Percentiles rank a stretch among this genome's conserved stretches.
These are phyloP conservation scores for Parazoanthus atlanticus DNA, from an alignment of 92 coral and sea anemone species.

Conservation along the genomic window DNA sequence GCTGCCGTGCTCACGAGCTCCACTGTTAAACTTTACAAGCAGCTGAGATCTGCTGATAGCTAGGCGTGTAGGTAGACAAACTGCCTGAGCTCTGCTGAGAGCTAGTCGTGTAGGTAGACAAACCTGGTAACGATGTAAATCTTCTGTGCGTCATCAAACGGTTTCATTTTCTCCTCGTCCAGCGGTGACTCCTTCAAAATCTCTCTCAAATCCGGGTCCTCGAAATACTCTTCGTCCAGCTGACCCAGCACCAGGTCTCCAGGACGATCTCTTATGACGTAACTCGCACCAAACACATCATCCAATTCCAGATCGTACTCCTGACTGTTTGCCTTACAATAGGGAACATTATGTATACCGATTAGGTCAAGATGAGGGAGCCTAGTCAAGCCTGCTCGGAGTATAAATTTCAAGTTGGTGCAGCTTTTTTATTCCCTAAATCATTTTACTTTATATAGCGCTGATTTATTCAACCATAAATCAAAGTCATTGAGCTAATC, in stretches of 20 bases:
- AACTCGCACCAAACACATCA: neutral
- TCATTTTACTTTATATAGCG: neutral
- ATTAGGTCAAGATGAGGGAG: neutral
- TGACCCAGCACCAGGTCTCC: constrained; percentile 31
- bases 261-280: neutral
- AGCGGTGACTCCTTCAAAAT: neutral
- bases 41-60: neutral
- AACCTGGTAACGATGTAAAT: constrained; percentile 44
- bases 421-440: no score
- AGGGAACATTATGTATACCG: neutral
- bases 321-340: neutral
- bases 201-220: constrained; percentile 33
- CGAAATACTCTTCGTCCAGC: constrained; percentile 30
- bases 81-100: no score
- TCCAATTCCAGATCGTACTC: constrained; percentile 19
- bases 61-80: neutral
- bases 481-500: no score
- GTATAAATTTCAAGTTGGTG: neutral
- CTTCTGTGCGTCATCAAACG: constrained; percentile 15
- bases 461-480: neutral
- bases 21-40: neutral
- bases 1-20: neutral
- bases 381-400: no score
- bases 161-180: constrained; percentile 26
- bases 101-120: neutral